Evolutionary conservation across 92 coral and sea anemone genomes (phyloP).

Genomic region (Chrysogorgia sp.): DNA sequence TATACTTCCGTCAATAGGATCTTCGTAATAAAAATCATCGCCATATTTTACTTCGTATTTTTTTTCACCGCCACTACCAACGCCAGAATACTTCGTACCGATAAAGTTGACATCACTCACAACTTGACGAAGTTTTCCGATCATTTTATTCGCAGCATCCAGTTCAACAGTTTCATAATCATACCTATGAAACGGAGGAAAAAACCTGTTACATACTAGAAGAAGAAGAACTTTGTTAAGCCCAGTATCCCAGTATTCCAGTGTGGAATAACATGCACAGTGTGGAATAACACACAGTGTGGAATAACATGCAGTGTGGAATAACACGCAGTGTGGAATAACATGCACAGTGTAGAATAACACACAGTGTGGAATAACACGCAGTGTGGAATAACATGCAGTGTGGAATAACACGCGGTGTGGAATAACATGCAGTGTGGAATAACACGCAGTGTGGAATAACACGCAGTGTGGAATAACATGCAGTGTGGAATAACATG

Average conservation of each 20-base stretch:
- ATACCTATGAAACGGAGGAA: conserved; percentile 54
- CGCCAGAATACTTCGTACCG: conserved; percentile 70
- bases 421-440: no score
- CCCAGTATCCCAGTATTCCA: background rate
- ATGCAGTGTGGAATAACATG: no score
- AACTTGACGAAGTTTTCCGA: conserved; percentile 68
- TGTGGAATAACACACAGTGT: no score
- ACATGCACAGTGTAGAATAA: no score
- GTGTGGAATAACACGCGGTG: no score
- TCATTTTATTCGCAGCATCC: conserved; percentile 79
- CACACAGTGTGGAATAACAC: no score
- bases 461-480: no score
- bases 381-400: no score
- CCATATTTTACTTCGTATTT: conserved; percentile 76
- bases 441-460: no score
- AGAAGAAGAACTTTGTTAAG: background rate
- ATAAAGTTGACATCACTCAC: conserved; percentile 69
- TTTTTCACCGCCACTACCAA: conserved; percentile 68
- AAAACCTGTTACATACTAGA: background rate
- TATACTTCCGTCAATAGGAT: conserved; percentile 89
- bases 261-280: background rate
- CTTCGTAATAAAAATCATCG: conserved; percentile 95
- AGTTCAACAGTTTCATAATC: conserved; percentile 88
- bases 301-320: no score
- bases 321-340: no score